Percentiles rank a stretch among this genome's conserved stretches.
Conservation (phyloP, 2,113 vertebrate genomes). For the Microtus oregoni region DNA sequence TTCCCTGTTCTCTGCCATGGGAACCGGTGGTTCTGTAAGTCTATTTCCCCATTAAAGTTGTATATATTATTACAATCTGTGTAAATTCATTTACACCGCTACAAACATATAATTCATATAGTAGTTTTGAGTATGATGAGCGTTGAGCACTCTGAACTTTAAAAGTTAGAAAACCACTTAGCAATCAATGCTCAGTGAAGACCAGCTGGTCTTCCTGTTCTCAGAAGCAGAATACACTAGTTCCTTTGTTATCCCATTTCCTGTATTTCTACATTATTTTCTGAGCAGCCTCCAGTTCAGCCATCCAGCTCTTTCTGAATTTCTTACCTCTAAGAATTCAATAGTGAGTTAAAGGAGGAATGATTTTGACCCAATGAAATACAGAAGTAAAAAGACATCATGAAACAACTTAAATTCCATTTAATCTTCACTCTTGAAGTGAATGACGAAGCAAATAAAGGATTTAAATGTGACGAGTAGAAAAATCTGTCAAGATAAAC, state of each 20-base stretch:
- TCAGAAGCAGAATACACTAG: background rate
- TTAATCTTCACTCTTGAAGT: background rate
- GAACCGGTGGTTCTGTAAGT: too few relatives aligned
- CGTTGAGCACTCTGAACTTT: background rate
- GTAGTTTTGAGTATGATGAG: background rate
- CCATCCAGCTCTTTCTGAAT: background rate
- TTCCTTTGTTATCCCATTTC: background rate
- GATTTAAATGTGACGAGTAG: background rate
- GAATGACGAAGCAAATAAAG: background rate
- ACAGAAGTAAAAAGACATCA: background rate
- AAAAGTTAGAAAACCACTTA: background rate
- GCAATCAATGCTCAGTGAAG: background rate
- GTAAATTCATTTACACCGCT: too few relatives aligned
- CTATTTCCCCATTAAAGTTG: too few relatives aligned
- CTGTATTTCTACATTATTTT: background rate
- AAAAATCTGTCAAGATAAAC: conserved; percentile 22
- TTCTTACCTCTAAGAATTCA: background rate
- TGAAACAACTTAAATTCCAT: conserved; percentile 3
- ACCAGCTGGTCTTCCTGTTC: background rate
- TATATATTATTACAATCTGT: too few relatives aligned
- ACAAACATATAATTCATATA: background rate
- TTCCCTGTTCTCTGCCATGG: too few relatives aligned
- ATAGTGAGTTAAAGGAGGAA: background rate
- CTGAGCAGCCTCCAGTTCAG: background rate
- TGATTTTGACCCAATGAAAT: conserved; percentile 19